Conservation (phyloP, 2,888 invertebrate species). For the Arrhopalites spinosus region DNA sequence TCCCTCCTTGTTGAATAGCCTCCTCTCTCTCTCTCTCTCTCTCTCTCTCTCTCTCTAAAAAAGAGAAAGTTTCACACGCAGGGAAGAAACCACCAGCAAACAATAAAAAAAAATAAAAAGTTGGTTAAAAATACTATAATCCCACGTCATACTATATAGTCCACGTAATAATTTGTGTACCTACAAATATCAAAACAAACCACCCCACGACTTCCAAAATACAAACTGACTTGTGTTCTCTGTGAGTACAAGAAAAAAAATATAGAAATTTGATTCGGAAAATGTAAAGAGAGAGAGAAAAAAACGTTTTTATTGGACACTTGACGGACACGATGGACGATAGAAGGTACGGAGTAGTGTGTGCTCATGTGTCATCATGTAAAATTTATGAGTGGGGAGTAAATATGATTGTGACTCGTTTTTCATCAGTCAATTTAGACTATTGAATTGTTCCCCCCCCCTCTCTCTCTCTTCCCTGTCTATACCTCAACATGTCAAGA, state of each 20-base stretch:
- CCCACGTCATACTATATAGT: neutral
- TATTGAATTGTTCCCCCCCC: neutral
- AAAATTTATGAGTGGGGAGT: neutral
- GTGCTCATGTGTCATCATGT: neutral
- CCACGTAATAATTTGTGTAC: no score
- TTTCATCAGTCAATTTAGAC: neutral
- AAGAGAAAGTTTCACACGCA: constrained; percentile 8
- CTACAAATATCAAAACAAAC: no score
- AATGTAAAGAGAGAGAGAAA: neutral
- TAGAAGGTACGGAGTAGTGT: no score
- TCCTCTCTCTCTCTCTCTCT: neutral
- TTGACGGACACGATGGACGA: neutral
- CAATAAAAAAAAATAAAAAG: no score
- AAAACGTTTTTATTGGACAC: neutral
- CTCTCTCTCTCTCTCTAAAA: neutral
- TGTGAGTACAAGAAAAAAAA: no score
- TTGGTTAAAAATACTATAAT: no score
- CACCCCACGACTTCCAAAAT: no score
- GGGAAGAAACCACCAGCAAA: neutral
- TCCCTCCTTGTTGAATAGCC: constrained; percentile 6
- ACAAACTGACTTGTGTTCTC: no score
- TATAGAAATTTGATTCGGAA: neutral
- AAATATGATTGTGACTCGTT: neutral
- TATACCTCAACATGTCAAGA: constrained; percentile 3
- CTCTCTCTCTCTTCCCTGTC: neutral